Conservation (phyloP, 2,113 vertebrate genomes). For the Peucedramus taeniatus region DNA sequence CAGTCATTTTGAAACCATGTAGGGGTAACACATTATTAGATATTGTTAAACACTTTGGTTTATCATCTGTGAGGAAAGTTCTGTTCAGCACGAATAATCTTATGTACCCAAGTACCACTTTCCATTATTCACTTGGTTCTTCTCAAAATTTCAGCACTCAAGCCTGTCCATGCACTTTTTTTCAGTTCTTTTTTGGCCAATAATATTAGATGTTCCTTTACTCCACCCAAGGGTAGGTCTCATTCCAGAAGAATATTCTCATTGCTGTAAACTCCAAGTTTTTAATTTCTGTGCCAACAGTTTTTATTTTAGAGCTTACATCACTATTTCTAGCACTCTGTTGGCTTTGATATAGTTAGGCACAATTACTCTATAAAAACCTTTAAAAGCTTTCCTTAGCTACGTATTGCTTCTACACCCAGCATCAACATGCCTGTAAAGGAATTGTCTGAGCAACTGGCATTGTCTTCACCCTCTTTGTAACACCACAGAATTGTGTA, state of each 20-base stretch:
- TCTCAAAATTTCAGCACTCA: not conserved
- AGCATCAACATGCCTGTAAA: not conserved
- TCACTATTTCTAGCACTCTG: not conserved
- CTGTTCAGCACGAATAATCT: not conserved
- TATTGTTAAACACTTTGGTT: not conserved
- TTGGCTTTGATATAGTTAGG: not conserved
- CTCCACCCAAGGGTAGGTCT: not conserved
- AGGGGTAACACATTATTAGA: not conserved
- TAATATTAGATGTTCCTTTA: not conserved
- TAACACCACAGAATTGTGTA: not conserved
- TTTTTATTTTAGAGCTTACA: not conserved
- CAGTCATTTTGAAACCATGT: not conserved
- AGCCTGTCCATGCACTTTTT: not conserved
- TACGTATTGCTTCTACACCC: not conserved
- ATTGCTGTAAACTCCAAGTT: not conserved
- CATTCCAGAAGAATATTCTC: not conserved
- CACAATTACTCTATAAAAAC: not conserved
- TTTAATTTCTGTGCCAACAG: not conserved
- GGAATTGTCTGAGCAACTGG: not conserved
- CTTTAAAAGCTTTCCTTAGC: not conserved
- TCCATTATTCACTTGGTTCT: not conserved
- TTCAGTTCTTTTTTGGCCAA: not conserved
- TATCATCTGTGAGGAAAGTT: not conserved
- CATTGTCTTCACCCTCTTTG: not conserved
- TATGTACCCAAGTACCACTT: not conserved